Evolutionary conservation across 2,797 vertebrate genomes (phyloP).

Genomic region (Tokudaia tokunoshimensis): DNA sequence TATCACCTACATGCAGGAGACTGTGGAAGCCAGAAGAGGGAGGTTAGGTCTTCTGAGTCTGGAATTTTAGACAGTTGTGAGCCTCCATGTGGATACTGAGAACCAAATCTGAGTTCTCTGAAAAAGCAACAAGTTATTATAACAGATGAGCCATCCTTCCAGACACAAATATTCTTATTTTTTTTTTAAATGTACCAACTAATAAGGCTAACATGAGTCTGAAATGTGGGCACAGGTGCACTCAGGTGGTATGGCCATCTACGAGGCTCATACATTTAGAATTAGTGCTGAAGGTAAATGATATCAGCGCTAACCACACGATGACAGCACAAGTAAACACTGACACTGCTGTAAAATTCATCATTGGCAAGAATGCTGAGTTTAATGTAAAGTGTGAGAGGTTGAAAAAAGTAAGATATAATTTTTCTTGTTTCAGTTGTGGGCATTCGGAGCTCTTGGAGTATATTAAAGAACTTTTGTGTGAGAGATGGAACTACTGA

Average conservation of each 20-base stretch:
- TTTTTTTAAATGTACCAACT: background rate
- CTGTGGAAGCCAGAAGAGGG: background rate
- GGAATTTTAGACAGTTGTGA: background rate
- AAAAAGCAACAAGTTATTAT: background rate
- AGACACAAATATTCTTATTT: background rate
- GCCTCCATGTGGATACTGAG: background rate
- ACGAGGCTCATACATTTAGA: background rate
- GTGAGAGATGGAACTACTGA: background rate
- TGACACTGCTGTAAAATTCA: background rate
- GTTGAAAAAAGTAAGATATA: conserved; percentile 8
- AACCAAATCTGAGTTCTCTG: background rate
- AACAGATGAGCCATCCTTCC: background rate
- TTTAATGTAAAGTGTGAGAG: background rate
- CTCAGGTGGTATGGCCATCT: background rate
- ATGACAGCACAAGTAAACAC: background rate
- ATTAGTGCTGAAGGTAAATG: background rate
- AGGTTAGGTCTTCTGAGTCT: background rate
- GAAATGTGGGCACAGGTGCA: background rate
- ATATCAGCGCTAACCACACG: background rate
- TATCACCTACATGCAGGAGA: background rate
- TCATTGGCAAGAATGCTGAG: background rate
- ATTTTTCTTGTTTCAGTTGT: background rate
- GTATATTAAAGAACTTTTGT: background rate
- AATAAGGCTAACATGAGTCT: background rate
- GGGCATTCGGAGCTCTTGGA: background rate